Evolutionary conservation across 2,113 vertebrate genomes (phyloP), one percentile per base, ranked within the genome.

Genomic region (Sakesphorus luctuosus): DNA sequence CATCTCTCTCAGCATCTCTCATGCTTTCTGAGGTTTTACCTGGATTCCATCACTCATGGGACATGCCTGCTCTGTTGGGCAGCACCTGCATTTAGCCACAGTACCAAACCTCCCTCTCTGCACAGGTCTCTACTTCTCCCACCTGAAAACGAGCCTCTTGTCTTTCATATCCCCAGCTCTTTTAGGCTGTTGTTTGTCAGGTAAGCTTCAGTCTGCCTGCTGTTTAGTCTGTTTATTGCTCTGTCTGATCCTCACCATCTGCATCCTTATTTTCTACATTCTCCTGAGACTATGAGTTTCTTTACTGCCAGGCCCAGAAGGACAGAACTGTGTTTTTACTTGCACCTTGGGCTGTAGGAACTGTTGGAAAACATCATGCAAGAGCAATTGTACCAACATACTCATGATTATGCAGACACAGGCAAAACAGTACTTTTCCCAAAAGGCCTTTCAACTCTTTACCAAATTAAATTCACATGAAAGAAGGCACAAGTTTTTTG

Each of bases 201-300:
- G 79, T 71, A 84, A 80, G 65, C 52, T 73, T 91, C 85, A 86
- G 55, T 55, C 52, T 94, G 73, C 50, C 55, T 87, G 65, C 61
- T 77, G 43, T 90, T 94, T 90, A 69, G 66, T 86, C 79, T 90
- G 46, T 75, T 81, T 82, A 62, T 89, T 90, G 33, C 59, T 93
- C 75, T 49, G 38, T 77, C 50, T 90, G 76, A 58, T 95, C 68
- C 26, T 90, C 29, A 66, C 72, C 88, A 92, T 65, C 76, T 97
- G 85, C 79, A 94, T 81, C 46, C 80, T 92, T 68, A 58, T 80
- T 77, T 74, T 91, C 50, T 43, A 5, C 21, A 58, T 75, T 92
- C 79, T 84, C 63, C 33, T 18, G 79, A 90, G 90, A 61, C 55
- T 83, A n/a, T 47, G 33, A 55, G 29, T 19, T 67, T 77, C 74